Evolutionary conservation across 2,888 invertebrate genomes (phyloP).

Genomic region (Mystacides longicornis): DNA sequence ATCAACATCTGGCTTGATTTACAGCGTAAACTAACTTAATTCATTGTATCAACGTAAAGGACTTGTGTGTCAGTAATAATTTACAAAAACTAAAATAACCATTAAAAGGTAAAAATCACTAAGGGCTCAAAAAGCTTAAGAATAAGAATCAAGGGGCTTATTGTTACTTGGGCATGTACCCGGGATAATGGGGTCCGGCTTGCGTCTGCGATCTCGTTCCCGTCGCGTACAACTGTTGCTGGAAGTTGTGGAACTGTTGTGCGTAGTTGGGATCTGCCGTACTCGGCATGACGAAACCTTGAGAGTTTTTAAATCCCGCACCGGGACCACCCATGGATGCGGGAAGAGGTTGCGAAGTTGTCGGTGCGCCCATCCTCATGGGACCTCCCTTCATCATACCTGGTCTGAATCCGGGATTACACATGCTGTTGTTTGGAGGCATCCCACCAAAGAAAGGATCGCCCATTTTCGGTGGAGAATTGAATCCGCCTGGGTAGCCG

Average conservation of each 20-base stretch:
- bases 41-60: too few relatives aligned
- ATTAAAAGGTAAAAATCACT: too few relatives aligned
- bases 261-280: slow-evolving; percentile 89
- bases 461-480: slow-evolving; percentile 44
- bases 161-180: slow-evolving; percentile 24
- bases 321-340: slow-evolving; percentile 69
- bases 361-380: slow-evolving; percentile 45
- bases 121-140: too few relatives aligned
- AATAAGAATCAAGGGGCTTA: not conserved
- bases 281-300: slow-evolving; percentile 75
- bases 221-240: slow-evolving; percentile 89
- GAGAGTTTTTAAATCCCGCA: slow-evolving; percentile 64
- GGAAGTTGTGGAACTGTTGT: slow-evolving; percentile 93
- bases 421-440: slow-evolving; percentile 32
- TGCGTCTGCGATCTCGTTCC: slow-evolving; percentile 42
- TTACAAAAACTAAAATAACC: too few relatives aligned
- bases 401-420: slow-evolving; percentile 41
- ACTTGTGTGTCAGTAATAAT: too few relatives aligned
- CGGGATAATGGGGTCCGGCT: slow-evolving; percentile 42
- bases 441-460: slow-evolving; percentile 35
- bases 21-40: too few relatives aligned
- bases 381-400: slow-evolving; percentile 36
- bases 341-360: slow-evolving; percentile 66
- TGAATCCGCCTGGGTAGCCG: slow-evolving; percentile 40
- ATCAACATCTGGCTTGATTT: too few relatives aligned